Base-by-base conservation (phyloP, 2,888 invertebrate species). In the Pammene aurita region DNA sequence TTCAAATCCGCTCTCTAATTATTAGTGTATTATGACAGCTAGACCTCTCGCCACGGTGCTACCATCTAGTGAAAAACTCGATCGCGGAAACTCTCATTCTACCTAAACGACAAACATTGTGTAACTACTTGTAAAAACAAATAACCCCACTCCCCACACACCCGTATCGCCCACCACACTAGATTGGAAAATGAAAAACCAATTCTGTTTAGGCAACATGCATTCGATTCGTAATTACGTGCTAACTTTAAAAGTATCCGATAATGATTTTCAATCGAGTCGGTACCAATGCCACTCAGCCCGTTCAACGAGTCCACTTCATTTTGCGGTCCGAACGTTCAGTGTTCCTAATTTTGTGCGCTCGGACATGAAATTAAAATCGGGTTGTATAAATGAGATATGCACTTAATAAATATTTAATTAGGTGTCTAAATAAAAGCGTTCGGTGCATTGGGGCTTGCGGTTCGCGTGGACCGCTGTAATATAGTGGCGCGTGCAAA, bases 391-490 rank as follows among this genome's bases (percentile, higher is more conserved):
- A 86, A 90, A 89, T 89, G 90, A 85, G 89, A 89, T 89, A 90
- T 89, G 87, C 88, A 89, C 88, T 92, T 88, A 89, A 91, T 92
- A 89, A 90, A 92, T 92, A 90, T 90, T 91, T 90, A 92, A 92
- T 92, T 91, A 89, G 89, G 89, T 90, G 87, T 87, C 91, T 91
- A 92, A 92, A 91, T 92, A 92, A 90, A 89, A 87, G 88, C 87
- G 80, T 74, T 78, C 78, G 75, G 76, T 76, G 81, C 77, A 77
- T 79, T 80, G 74, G 77, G 78, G 79, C 76, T 76, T 91, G 88
- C 76, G 89, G 89, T 86, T 77, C 76, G 80, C 80, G 80, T 82
- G 80, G 77, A 79, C 76, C 79, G 77, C 79, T 86, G 86, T 85
- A 85, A 86, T 85, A 84, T 85, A 80, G 82, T 84, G 79, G 74